Base-by-base conservation (phyloP, 1,140 invertebrate genomes). In the Proctacanthus coquilletti region DNA sequence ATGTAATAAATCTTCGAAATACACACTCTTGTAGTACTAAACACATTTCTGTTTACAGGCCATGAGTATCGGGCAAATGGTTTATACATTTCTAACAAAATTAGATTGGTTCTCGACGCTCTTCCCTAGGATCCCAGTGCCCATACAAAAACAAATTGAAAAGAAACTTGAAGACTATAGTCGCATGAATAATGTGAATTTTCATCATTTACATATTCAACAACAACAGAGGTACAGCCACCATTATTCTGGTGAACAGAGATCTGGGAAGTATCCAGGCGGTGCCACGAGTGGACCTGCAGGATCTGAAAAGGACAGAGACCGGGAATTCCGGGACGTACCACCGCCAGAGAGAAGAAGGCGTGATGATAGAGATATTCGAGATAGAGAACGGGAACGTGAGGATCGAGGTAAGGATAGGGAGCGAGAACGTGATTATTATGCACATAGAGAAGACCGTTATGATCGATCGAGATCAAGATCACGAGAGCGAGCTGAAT, bases 41-140 rank as follows among this genome's bases (percentile, higher is more conserved):
- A 38, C 18, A 23, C 3, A 30, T 1, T 8, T 23, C 11, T 9
- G 2, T 9, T 18, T 41, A 4, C 30, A 59, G 56, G 64, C 74
- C 2, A 91, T 94, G 69, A 88, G 84, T 18, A 92, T 99, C 39
- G 95, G 96, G 1, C 80, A 92, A 49, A 81, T 99, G 65, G 68
- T 92, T 1, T 74, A 89, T 31, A 86, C 91, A 52, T 93, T 93
- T 71, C 69, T 99, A 13, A 84, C 87, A 18, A 97, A 98, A 61
- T 63, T 98, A 30, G 94, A 98, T 51, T 95, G 91, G 89, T 98
- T 94, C 65, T 91, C 87, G 3, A 98, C 95, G 5, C 66, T 98
- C 10, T 99, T 99, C 60, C 96, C 96, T 1, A 71, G 96, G 43
- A 98, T 99, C 62, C 95, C 96, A n/a, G 94, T 99, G 21, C 94